Percentiles rank a stretch among this genome's conserved stretches.
These are phyloP conservation scores for Thaumetopoea pityocampa DNA, from an alignment of 1,140 invertebrate species.

Conservation along the genomic window DNA sequence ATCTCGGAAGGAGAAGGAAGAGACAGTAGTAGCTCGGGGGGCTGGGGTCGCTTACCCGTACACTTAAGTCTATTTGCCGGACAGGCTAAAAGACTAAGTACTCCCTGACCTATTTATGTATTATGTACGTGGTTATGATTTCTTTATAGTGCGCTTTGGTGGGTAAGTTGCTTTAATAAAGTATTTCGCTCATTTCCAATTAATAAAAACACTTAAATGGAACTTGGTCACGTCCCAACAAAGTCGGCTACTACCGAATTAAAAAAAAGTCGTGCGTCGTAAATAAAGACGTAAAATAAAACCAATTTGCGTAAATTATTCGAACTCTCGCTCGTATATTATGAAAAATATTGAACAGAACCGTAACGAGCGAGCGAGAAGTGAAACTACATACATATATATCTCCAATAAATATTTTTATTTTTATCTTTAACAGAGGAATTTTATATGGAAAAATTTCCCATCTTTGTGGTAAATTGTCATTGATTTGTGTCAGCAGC, in stretches of 20 bases:
- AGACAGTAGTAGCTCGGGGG: too few species aligned
- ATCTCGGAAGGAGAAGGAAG: too few species aligned
- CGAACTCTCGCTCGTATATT: neutral
- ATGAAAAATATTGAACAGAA: conserved; percentile 1
- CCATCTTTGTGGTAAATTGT: too few species aligned
- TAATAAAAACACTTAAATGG: neutral
- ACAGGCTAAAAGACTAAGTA: too few species aligned
- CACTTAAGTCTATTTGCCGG: too few species aligned
- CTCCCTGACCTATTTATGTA: too few species aligned
- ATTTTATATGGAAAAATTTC: neutral
- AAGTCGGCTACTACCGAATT: conserved; percentile 2
- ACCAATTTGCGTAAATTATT: conserved; percentile 5
- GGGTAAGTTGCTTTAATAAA: neutral
- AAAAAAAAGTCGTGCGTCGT: neutral
- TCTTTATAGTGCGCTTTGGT: too few species aligned
- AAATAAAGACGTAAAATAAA: conserved; percentile 9
- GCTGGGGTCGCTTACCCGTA: too few species aligned
- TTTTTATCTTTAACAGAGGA: conserved; percentile 1
- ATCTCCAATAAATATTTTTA: conserved; percentile 2
- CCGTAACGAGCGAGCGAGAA: neutral
- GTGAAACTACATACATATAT: neutral
- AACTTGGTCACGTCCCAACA: neutral
- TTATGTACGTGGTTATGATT: too few species aligned
- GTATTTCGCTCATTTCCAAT: neutral
- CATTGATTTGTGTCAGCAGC: too few species aligned